A percentile compares a stretch with the other conserved stretches of the same genome.
phyloP scores from a whole-genome alignment of 1,140 invertebrate species.

The Helicoverpa zea region DNA sequence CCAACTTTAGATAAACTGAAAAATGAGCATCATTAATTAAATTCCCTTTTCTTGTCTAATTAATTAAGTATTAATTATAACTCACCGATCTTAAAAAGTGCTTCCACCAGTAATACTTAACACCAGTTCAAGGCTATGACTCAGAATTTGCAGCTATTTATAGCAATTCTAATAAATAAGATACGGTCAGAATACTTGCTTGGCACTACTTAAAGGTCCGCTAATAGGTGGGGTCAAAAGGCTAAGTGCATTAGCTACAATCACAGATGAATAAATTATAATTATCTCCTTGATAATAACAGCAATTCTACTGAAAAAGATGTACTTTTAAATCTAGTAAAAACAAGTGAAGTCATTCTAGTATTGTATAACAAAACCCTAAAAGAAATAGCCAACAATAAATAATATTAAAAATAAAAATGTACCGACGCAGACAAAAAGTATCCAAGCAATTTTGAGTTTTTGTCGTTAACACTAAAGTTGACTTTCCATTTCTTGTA shows the following conservation, averaged over 20 bases:
- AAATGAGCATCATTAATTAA: too few relatives aligned
- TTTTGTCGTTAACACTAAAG: neutral
- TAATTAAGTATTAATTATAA: too few relatives aligned
- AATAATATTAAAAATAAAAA: slow-evolving; percentile 22
- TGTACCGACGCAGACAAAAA: neutral
- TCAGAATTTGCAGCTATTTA: slow-evolving; percentile 8
- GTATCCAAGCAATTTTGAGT: neutral
- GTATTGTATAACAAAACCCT: neutral
- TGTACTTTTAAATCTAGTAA: too few relatives aligned
- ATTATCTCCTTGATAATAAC: neutral
- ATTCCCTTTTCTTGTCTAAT: too few relatives aligned
- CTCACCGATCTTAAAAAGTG: neutral
- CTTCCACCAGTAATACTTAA: neutral
- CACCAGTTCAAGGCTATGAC: neutral
- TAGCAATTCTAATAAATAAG: slow-evolving; percentile 10
- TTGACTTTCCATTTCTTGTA: neutral
- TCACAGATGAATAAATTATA: slow-evolving; percentile 1
- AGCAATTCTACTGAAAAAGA: too few relatives aligned
- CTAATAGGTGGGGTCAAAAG: slow-evolving; percentile 10
- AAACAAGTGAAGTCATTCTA: too few relatives aligned
- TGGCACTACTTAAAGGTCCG: neutral
- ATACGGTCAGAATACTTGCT: neutral
- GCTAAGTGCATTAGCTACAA: neutral
- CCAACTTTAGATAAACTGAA: too few relatives aligned
- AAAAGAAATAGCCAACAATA: slow-evolving; percentile 11